Conservation (phyloP, 2,113 vertebrate genomes). For the Ailurus styani region DNA sequence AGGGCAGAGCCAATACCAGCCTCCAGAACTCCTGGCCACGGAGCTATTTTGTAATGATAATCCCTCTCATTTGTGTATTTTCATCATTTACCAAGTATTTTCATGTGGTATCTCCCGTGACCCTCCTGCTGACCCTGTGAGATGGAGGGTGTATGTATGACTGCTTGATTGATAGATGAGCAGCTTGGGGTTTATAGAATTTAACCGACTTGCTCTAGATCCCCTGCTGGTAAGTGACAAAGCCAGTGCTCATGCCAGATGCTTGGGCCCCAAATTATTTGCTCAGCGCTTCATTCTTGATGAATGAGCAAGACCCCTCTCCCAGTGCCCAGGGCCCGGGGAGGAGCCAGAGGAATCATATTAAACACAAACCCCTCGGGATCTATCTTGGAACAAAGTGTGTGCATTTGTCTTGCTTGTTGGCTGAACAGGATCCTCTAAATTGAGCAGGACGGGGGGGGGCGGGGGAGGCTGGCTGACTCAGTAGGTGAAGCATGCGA, state of each 20-base stretch:
- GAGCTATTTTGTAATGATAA: background rate
- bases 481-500: background rate
- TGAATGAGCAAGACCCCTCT: background rate
- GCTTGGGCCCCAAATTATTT: background rate
- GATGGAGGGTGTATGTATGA: background rate
- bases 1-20: background rate
- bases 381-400: background rate
- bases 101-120: background rate
- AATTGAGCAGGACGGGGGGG: background rate
- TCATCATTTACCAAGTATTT: background rate
- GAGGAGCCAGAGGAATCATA: background rate
- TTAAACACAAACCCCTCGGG: rapidly evolving
- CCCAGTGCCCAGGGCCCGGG: background rate
- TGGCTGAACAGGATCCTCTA: background rate
- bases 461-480: background rate
- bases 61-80: background rate
- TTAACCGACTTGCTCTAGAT: background rate
- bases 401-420: background rate
- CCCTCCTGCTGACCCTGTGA: background rate
- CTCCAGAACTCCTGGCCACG: background rate
- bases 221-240: background rate
- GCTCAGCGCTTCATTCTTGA: background rate
- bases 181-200: background rate
- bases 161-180: background rate
- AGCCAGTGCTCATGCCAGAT: background rate